Evolutionary conservation across 2,797 vertebrate species (phyloP), one percentile per base, ranked within the genome.

Genomic region (Hippopotamyrus pictus): DNA sequence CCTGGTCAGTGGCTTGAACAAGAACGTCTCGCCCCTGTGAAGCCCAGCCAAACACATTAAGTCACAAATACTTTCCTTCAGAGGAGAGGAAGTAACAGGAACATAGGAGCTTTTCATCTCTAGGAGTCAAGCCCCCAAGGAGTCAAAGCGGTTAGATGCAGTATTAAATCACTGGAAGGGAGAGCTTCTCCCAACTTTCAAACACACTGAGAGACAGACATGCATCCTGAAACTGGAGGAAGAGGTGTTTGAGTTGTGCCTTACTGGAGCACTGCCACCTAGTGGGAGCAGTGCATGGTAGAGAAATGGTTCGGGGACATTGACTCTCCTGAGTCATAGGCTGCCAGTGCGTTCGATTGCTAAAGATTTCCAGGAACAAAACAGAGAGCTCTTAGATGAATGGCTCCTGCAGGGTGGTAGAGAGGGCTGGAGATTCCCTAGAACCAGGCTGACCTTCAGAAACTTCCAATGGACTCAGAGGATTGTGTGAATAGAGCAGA

Each of bases 361-460:
- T 89, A 83, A 59, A 83, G 53, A 14, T 44, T 91, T 91, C 54
- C 48, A 25, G 69, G 41, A 88, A 94, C 92, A 95, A 94, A 85
- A 93, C 90, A 90, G 89, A 11, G 22, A 73, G 69, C 76, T 17
- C 90, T 90, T 5, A 53, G 84, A 83, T 5, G 29, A 89, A 89
- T 54, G 86, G 76, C 41, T 82, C 76, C 44, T 82, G 6, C 84
- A 91, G 91, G 88, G 46, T 76, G 88, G 90, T 90, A 87, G 53
- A 22, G 62, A 88, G 5, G 14, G 51, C 89, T 65, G 88, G 88
- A 62, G 90, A 91, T 89, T 88, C 90, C 73, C 91, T 59, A 92
- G 93, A 94, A 92, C 92, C 90, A 44, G 41, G 90, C 85, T 94
- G 93, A 94, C 94, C 94, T 95, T 95, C 92, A 92, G 79, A 89